Conservation (phyloP, 1,140 invertebrate species). For the Pachyrhynchus sulphureomaculatus region DNA sequence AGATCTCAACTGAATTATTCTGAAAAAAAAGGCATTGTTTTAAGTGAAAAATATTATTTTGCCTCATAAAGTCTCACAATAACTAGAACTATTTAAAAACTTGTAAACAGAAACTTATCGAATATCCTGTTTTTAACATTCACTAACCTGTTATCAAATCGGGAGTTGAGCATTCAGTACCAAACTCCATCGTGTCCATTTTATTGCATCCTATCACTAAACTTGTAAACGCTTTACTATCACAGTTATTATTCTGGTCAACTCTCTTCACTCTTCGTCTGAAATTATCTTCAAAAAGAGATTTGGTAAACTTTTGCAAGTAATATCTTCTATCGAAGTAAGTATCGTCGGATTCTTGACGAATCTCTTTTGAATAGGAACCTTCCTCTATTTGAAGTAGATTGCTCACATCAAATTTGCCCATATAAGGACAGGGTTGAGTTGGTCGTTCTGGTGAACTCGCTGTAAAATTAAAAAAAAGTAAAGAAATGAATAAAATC, state of each 20-base stretch:
- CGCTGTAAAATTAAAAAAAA: constrained; percentile 56
- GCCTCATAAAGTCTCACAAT: too few relatives aligned
- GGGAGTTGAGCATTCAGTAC: constrained; percentile 63
- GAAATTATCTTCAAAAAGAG: neutral
- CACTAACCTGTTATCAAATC: constrained; percentile 54
- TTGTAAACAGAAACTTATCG: too few relatives aligned
- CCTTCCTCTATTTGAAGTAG: constrained; percentile 51
- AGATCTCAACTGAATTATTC: too few relatives aligned
- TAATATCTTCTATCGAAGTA: constrained; percentile 40
- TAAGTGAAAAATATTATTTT: too few relatives aligned
- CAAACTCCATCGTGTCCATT: constrained; percentile 71
- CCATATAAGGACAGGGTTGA: constrained; percentile 67
- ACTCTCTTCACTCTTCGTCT: constrained; percentile 40
- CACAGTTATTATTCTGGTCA: constrained; percentile 52
- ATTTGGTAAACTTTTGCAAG: constrained; percentile 40
- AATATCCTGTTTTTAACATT: too few relatives aligned
- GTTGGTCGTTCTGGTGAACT: constrained; percentile 58
- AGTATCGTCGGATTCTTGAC: constrained; percentile 20
- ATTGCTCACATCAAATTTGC: constrained; percentile 66
- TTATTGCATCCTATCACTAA: constrained; percentile 67
- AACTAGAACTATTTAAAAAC: too few relatives aligned
- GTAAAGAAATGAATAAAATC: neutral
- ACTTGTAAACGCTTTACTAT: constrained; percentile 57
- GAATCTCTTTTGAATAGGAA: constrained; percentile 37
- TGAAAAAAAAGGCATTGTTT: too few relatives aligned